A percentile compares a stretch with the other conserved stretches of the same genome.
These are phyloP conservation scores for Tarsius wallacei DNA, from an alignment of 2,797 vertebrate genomes.

Conservation along the genomic window DNA sequence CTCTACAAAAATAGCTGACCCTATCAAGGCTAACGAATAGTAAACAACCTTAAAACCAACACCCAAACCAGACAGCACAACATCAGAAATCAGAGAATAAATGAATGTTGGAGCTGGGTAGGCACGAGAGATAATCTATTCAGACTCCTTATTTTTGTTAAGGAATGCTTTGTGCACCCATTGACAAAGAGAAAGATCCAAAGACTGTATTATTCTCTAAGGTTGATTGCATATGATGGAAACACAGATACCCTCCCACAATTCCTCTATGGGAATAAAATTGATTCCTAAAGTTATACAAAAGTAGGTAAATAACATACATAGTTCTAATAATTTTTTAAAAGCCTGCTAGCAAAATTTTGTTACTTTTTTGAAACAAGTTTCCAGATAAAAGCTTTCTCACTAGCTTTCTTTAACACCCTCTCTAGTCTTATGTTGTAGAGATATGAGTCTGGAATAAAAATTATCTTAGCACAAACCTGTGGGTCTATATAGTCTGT, in stretches of 20 bases:
- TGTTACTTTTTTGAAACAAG: conserved; percentile 26
- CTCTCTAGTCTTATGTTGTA: background rate
- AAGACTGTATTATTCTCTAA: background rate
- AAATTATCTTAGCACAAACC: background rate
- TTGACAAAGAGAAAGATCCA: background rate
- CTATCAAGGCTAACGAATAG: background rate
- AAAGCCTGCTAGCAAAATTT: background rate
- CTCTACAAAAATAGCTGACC: background rate
- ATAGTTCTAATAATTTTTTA: background rate
- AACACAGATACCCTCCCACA: background rate
- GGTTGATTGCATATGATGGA: background rate
- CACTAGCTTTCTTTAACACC: background rate
- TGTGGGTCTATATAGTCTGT: background rate
- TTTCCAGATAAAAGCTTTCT: background rate
- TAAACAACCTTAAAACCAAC: background rate
- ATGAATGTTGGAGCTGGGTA: background rate
- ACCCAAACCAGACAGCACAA: background rate
- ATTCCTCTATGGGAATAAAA: background rate
- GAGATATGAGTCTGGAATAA: conserved; percentile 17
- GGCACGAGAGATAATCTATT: background rate
- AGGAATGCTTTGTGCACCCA: background rate
- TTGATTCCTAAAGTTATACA: background rate
- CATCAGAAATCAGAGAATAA: conserved; percentile 1
- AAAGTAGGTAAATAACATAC: background rate
- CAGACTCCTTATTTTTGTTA: background rate